Evolutionary conservation across 92 coral and sea anemone species (phyloP), one percentile per base, ranked within the genome.

Genomic region (Phymanthus crucifer): DNA sequence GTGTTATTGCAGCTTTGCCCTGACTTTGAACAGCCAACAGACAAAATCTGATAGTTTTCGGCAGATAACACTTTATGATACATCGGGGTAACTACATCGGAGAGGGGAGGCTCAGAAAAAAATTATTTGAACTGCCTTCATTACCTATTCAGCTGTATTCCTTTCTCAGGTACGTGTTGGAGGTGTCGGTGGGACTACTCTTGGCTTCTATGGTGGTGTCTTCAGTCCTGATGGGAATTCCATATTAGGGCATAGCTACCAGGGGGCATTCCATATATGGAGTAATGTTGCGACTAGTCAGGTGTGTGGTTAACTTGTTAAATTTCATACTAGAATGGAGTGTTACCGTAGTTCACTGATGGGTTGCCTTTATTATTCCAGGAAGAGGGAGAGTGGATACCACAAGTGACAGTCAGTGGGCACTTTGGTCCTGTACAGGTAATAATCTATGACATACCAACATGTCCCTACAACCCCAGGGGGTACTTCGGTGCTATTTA

Each of bases 371-470:
- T 29, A 26, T 74, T 23, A 27, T 66, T 65, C 40, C 72, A 91
- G 93, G 69, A 68, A n/a, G 79, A 73, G 7, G 73, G 73, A 19
- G 80, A 79, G n/a, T 94, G 98, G 98, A 66, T 82, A n/a, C 90
- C 98, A 3, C 91, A 81, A 24, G 91, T 88, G 13, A 88, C 98
- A 35, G 87, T 94, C 43, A 73, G 98, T 72, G 98, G 98, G 4
- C 98, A 94, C 80, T 94, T 89, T 87, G 97, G 89, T n/a, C 90
- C 97, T 0, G 97, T 94, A 21, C 97, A 91, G 93, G 98, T 94
- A 83, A 73, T 37, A 12, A 40, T 1, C 29, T 23, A 7, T 61
- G 4, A 19, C 7, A 54, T 1, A 19, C 4, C 64, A 54, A n/a
- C n/a, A n/a, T n/a, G n/a, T n/a, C n/a, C n/a, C n/a, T n/a, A n/a